phyloP scores from a whole-genome alignment of 2,797 vertebrate species.

The Acanthornis magna region DNA sequence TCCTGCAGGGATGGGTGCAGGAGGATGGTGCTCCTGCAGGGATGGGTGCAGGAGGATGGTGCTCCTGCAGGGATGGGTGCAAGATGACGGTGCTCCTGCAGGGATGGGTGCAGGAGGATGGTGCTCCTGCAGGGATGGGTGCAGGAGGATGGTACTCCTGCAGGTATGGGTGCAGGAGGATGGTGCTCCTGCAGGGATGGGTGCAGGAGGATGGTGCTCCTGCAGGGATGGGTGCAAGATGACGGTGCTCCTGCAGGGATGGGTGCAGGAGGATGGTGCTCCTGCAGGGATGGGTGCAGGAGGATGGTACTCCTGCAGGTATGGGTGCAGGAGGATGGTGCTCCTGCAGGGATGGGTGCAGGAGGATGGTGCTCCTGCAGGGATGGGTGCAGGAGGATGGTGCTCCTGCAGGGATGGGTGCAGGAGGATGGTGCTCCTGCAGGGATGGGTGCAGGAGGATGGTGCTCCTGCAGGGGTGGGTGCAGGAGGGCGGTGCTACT shows the following conservation, averaged over 20 bases:
- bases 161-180: accelerated
- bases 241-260: not conserved
- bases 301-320: not conserved
- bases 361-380: not conserved
- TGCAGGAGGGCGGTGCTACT: not conserved
- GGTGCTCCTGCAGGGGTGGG: not conserved
- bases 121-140: accelerated
- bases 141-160: not conserved
- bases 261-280: accelerated
- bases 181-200: not conserved
- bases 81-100: not conserved
- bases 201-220: accelerated
- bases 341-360: accelerated
- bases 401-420: not conserved
- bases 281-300: accelerated
- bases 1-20: not conserved
- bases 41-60: not conserved
- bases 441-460: not conserved
- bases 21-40: not conserved
- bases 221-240: no score
- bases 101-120: accelerated
- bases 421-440: not conserved
- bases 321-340: not conserved
- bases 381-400: accelerated
- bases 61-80: no score